Evolutionary conservation across 2,113 vertebrate species (phyloP).

Genomic region (Nibea coibor): DNA sequence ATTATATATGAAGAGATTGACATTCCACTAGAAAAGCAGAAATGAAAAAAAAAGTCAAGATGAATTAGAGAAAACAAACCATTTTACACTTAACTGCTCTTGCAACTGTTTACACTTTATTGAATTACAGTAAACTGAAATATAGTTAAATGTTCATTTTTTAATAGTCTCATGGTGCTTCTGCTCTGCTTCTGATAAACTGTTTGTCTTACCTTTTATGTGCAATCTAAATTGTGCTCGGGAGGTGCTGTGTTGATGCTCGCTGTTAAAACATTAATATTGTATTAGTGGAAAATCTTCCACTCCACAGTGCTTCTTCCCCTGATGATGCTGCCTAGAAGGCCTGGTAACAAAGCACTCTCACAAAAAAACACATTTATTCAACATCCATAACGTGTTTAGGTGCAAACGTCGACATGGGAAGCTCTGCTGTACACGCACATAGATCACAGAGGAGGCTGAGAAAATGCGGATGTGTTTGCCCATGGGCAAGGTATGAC

Average conservation of each 20-base stretch:
- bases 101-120: too few relatives aligned
- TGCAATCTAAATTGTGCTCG: constrained; percentile 42
- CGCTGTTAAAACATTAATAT: constrained; percentile 47
- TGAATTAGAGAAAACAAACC: not conserved
- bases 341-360: constrained; percentile 20
- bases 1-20: not conserved
- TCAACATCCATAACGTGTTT: constrained; percentile 52
- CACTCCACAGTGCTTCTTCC: not conserved
- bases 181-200: not conserved
- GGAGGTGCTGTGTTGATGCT: constrained; percentile 57
- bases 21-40: not conserved
- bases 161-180: not conserved
- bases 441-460: constrained; percentile 36
- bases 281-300: constrained; percentile 29
- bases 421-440: constrained; percentile 43
- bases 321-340: too few relatives aligned
- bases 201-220: not conserved
- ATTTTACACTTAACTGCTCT: too few relatives aligned
- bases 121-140: too few relatives aligned
- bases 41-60: not conserved
- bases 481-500: constrained; percentile 61
- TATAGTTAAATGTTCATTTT: too few relatives aligned
- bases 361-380: constrained; percentile 22
- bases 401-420: constrained; percentile 57
- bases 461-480: constrained; percentile 54